phyloP scores from a whole-genome alignment of 2,888 invertebrate species.

The Coecobrya sp. region DNA sequence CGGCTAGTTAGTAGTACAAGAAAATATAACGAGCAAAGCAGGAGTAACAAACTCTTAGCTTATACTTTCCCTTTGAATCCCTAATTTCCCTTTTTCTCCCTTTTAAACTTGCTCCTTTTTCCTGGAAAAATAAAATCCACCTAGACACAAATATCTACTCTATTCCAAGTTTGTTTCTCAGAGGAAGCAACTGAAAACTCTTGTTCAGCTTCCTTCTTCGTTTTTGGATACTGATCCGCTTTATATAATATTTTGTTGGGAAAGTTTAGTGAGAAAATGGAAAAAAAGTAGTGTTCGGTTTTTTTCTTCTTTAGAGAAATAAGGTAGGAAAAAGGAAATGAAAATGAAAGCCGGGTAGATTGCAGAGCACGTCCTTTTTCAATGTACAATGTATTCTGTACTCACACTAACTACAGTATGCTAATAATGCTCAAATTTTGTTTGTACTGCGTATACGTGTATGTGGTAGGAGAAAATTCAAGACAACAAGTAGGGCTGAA shows the following conservation, averaged over 20 bases:
- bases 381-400: not conserved
- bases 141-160: not conserved
- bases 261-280: not conserved
- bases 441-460: not conserved
- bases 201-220: not conserved
- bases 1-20: constrained; percentile 25
- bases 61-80: constrained; percentile 35
- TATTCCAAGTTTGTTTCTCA: constrained; percentile 30
- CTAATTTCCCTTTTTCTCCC: constrained; percentile 36
- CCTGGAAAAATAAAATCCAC: constrained; percentile 29
- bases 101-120: constrained; percentile 41
- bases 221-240: not conserved
- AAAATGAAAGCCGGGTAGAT: not conserved
- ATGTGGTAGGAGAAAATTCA: constrained; percentile 35
- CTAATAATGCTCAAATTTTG: constrained; percentile 15
- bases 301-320: not conserved
- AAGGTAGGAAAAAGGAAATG: not conserved
- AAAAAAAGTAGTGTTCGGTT: not conserved
- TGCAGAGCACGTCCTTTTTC: not conserved
- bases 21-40: constrained; percentile 32
- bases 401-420: not conserved
- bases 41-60: not conserved
- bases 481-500: not conserved
- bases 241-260: constrained; percentile 8
- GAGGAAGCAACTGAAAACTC: constrained; percentile 18